These are phyloP conservation scores for Drosophila planitibia DNA, from an alignment of 2,888 invertebrate species.

Conservation along the genomic window DNA sequence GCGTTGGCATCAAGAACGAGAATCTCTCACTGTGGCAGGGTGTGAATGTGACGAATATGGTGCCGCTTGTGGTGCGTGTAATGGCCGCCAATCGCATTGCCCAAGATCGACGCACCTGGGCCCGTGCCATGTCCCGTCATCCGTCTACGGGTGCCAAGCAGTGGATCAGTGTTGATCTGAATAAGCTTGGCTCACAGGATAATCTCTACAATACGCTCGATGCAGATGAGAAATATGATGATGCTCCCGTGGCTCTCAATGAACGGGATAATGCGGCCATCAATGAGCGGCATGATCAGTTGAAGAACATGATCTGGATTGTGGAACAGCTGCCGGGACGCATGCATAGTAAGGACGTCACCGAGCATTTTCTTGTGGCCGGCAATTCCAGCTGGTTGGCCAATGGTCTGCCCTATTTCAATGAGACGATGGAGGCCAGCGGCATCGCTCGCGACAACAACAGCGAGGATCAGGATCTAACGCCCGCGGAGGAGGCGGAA, in stretches of 20 bases:
- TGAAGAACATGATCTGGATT: conserved; percentile 87
- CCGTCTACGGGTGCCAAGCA: conserved; percentile 94
- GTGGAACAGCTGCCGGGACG: conserved; percentile 91
- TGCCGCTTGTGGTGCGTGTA: conserved; percentile 90
- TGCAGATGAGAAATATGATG: conserved; percentile 74
- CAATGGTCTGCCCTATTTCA: conserved; percentile 84
- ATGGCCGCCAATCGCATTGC: conserved; percentile 94
- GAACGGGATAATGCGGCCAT: conserved; percentile 75
- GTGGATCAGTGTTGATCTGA: conserved; percentile 93
- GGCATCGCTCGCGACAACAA: conserved; percentile 75
- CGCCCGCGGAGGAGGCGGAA: conserved; percentile 72
- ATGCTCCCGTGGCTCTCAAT: conserved; percentile 68
- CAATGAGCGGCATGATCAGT: conserved; percentile 70
- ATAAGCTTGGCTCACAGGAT: conserved; percentile 83
- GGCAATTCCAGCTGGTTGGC: conserved; percentile 88
- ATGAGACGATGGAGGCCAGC: conserved; percentile 80
- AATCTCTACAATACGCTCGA: conserved; percentile 70
- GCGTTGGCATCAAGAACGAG: conserved; percentile 92
- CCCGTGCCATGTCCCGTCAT: conserved; percentile 88
- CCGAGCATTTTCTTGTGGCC: conserved; percentile 86
- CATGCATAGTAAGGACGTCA: conserved; percentile 88
- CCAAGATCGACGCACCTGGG: conserved; percentile 90
- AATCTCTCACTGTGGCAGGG: conserved; percentile 90
- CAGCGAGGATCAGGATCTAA: conserved; percentile 63
- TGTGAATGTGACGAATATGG: conserved; percentile 87